A percentile compares a stretch with the other conserved stretches of the same genome.
Evolutionary conservation across 2,888 invertebrate species (phyloP).

Genomic region (Clitarchus hookeri): DNA sequence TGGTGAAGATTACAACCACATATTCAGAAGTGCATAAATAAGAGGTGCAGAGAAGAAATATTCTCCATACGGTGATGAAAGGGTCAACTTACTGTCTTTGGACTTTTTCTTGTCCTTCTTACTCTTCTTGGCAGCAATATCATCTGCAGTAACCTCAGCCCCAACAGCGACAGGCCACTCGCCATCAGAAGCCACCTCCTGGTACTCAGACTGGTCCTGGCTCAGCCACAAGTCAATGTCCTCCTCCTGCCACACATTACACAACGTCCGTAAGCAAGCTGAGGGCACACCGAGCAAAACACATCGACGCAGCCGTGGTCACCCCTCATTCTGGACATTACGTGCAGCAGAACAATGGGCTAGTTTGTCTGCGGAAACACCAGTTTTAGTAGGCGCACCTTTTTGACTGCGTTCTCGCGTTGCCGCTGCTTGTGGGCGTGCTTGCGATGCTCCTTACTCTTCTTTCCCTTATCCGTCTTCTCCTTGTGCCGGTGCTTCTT

Average conservation of each 20-base stretch:
- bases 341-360: too few relatives aligned
- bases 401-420: not conserved
- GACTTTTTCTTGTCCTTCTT: conserved; percentile 59
- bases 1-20: too few relatives aligned
- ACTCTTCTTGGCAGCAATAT: conserved; percentile 46
- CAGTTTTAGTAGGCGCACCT: not conserved
- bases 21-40: too few relatives aligned
- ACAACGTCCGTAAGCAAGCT: too few relatives aligned
- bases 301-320: too few relatives aligned
- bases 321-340: too few relatives aligned
- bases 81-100: conserved; percentile 51
- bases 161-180: conserved; percentile 42
- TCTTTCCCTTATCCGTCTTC: conserved; percentile 48
- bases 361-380: too few relatives aligned
- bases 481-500: conserved; percentile 40
- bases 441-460: conserved; percentile 46
- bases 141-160: not conserved
- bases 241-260: conserved; percentile 27
- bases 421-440: not conserved
- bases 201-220: conserved; percentile 29
- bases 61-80: not conserved
- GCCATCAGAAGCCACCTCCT: conserved; percentile 33
- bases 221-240: conserved; percentile 42
- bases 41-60: too few relatives aligned
- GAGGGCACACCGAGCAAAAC: too few relatives aligned